These are phyloP conservation scores for Sinopyrophorus schimmeli DNA, from an alignment of 2,888 invertebrate genomes.

Conservation along the genomic window DNA sequence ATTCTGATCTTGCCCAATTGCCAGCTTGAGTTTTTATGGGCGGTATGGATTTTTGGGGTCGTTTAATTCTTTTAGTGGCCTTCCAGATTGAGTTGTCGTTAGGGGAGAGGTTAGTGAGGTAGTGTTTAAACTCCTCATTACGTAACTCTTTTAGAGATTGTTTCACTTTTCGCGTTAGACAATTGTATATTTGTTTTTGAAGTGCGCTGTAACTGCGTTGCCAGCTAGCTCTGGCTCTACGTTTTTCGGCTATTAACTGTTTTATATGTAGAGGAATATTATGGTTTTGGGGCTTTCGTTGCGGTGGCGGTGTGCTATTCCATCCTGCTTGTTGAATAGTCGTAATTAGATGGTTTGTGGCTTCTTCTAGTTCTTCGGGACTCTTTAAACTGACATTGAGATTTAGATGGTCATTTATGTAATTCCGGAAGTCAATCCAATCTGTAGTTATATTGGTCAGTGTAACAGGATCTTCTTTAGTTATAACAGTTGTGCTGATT, in stretches of 20 bases:
- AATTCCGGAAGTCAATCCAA: too few species aligned
- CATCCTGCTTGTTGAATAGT: too few species aligned
- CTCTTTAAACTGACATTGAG: not conserved
- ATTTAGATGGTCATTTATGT: constrained; percentile 1
- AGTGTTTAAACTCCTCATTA: not conserved
- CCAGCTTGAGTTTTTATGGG: not conserved
- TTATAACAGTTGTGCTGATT: constrained; percentile 1
- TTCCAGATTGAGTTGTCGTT: not conserved
- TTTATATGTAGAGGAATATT: constrained; percentile 2
- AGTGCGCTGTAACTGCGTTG: not conserved
- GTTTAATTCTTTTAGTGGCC: not conserved
- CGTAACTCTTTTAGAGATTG: constrained; percentile 1
- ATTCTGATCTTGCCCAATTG: constrained; percentile 3
- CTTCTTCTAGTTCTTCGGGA: too few species aligned
- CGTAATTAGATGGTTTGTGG: too few species aligned
- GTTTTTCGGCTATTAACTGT: constrained; percentile 1
- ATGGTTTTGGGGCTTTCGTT: not conserved
- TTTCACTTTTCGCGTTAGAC: not conserved
- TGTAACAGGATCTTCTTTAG: too few species aligned
- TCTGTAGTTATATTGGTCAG: too few species aligned
- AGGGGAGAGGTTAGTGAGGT: not conserved
- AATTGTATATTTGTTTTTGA: not conserved
- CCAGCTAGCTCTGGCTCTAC: not conserved
- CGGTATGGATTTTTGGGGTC: not conserved
- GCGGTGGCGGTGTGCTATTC: not conserved